A percentile compares a stretch with the other conserved stretches of the same genome.
phyloP scores from a whole-genome alignment of 1,140 invertebrate species.

The Philopotamus ludificatus region DNA sequence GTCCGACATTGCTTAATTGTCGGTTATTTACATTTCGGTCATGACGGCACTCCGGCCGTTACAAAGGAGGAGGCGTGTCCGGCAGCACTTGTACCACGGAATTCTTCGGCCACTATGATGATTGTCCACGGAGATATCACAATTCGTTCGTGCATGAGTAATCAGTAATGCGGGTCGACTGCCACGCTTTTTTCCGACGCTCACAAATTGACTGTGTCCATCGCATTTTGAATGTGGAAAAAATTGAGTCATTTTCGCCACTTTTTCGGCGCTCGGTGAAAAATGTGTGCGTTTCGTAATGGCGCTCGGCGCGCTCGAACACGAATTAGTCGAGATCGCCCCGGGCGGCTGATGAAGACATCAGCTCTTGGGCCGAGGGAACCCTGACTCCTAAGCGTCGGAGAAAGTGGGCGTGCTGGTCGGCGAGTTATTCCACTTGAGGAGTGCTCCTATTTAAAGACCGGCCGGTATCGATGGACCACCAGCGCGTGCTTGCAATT shows the following conservation, averaged over 20 bases:
- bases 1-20: neutral
- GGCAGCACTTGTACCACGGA: constrained; percentile 4
- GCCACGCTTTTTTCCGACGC: no score
- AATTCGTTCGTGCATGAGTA: constrained; percentile 36
- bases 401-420: constrained; percentile 21
- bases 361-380: neutral
- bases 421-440: constrained; percentile 4
- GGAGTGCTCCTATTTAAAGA: constrained; percentile 13
- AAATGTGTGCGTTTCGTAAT: neutral
- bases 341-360: constrained; percentile 15
- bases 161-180: constrained; percentile 36
- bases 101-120: neutral
- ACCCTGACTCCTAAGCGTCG: neutral
- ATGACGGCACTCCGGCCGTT: no score
- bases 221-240: no score
- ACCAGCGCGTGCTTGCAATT: neutral
- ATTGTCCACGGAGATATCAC: constrained; percentile 4
- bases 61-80: constrained; percentile 10
- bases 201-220: no score
- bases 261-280: no score
- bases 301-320: neutral
- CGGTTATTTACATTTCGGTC: constrained; percentile 11
- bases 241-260: no score
- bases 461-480: neutral
- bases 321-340: neutral